A percentile compares a stretch with the other conserved stretches of the same genome.
phyloP scores from a whole-genome alignment of 2,113 vertebrate genomes.

The Grammomys surdaster region DNA sequence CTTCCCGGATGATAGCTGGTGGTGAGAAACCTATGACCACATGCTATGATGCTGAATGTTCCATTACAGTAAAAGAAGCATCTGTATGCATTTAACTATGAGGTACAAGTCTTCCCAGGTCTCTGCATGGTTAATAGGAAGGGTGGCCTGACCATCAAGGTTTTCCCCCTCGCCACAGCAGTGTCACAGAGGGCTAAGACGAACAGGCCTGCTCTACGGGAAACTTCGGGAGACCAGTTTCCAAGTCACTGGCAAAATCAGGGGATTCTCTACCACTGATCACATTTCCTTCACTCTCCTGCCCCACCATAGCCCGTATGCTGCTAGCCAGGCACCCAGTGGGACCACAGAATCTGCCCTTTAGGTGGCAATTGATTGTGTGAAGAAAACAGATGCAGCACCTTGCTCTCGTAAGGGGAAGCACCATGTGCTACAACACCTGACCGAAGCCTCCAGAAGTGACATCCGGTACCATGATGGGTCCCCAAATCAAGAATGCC shows the following conservation, averaged over 20 bases:
- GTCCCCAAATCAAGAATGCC: background rate
- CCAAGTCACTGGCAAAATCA: background rate
- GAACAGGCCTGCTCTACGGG: background rate
- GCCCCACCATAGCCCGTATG: background rate
- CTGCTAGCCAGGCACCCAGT: background rate
- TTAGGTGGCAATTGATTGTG: rapidly evolving
- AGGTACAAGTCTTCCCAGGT: background rate
- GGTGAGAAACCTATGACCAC: background rate
- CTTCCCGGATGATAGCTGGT: background rate
- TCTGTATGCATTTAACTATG: background rate
- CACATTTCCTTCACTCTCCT: background rate
- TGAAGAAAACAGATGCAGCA: background rate
- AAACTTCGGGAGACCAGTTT: background rate
- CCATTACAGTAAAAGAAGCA: background rate
- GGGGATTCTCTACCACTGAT: background rate
- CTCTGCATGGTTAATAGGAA: background rate
- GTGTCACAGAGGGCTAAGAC: background rate
- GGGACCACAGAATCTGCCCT: background rate
- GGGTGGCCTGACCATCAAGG: background rate
- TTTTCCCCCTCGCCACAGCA: background rate
- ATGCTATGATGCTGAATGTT: background rate
- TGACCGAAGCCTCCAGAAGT: background rate
- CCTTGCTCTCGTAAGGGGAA: background rate
- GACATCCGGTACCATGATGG: background rate
- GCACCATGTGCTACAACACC: background rate